Percentiles rank a stretch among this genome's conserved stretches.
Evolutionary conservation across 1,140 invertebrate genomes (phyloP).

Genomic region (Pseudomyrmex pallidus): DNA sequence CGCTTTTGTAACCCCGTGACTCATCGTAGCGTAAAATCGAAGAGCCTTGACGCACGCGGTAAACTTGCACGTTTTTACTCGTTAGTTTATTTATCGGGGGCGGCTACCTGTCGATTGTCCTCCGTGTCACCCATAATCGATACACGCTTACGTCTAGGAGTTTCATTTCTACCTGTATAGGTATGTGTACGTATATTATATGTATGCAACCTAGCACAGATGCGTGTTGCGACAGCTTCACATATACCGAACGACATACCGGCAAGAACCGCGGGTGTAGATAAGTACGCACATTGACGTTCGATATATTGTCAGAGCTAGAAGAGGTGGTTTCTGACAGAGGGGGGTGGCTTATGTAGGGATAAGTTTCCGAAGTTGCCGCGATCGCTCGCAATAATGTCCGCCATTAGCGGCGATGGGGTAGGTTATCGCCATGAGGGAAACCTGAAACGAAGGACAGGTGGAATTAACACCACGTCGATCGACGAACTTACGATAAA

Average conservation of each 20-base stretch:
- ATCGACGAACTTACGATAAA: conserved; percentile 69
- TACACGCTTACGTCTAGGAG: conserved; percentile 61
- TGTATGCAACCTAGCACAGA: conserved; percentile 13
- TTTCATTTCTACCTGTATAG: conserved; percentile 49
- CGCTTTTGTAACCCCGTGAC: conserved; percentile 42
- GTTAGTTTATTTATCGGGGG: conserved; percentile 76
- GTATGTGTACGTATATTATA: neutral
- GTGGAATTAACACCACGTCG: conserved; percentile 78
- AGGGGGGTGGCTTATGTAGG: conserved; percentile 44
- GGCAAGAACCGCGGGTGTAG: conserved; percentile 49
- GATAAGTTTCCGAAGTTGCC: conserved; percentile 77
- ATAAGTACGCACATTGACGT: conserved; percentile 71
- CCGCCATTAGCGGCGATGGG: conserved; percentile 75
- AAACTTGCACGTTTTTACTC: conserved; percentile 66
- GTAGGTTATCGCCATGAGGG: conserved; percentile 73
- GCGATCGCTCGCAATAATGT: conserved; percentile 76
- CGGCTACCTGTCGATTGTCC: conserved; percentile 75
- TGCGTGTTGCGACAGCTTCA: conserved; percentile 7
- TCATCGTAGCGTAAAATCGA: conserved; percentile 67
- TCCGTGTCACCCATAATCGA: conserved; percentile 73
- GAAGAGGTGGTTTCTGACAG: conserved; percentile 27
- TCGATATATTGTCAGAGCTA: conserved; percentile 65
- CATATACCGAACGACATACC: neutral
- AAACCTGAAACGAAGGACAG: conserved; percentile 75
- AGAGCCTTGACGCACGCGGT: conserved; percentile 69